Evolutionary conservation across 92 coral and sea anemone species (phyloP).

Genomic region (Pocillopora grandis): DNA sequence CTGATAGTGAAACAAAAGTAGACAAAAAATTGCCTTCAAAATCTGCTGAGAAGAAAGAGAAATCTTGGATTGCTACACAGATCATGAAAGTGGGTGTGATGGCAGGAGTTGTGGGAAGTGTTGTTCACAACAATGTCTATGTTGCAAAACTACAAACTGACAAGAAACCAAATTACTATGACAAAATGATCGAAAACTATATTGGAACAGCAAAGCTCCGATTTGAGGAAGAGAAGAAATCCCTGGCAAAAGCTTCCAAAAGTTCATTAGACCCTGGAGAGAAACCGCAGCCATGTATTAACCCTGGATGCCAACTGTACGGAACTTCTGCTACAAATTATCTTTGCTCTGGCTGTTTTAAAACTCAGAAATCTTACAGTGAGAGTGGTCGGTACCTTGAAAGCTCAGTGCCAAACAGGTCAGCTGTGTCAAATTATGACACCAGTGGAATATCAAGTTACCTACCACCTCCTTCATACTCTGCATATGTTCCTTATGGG

Average conservation of each 20-base stretch:
- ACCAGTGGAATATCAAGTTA: constrained; percentile 30
- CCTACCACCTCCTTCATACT: constrained; percentile 58
- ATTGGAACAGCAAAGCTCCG: constrained; percentile 77
- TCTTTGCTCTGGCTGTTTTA: constrained; percentile 85
- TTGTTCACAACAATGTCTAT: constrained; percentile 63
- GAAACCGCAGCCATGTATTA: constrained; percentile 74
- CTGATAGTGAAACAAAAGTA: constrained; percentile 37
- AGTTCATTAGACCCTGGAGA: constrained; percentile 11
- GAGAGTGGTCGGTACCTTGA: constrained; percentile 61
- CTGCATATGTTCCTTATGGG: constrained; percentile 49
- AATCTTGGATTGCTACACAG: constrained; percentile 76
- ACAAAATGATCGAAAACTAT: constrained; percentile 81
- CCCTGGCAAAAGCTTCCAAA: constrained; percentile 27
- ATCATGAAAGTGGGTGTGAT: constrained; percentile 74
- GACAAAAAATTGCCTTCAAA: constrained; percentile 37
- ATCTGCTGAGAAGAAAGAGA: constrained; percentile 51
- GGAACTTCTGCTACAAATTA: constrained; percentile 90
- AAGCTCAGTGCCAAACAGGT: constrained; percentile 5
- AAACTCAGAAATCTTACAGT: constrained; percentile 77
- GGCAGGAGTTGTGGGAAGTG: constrained; percentile 65
- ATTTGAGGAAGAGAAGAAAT: constrained; percentile 83
- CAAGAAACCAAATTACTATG: constrained; percentile 89
- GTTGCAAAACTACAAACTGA: constrained; percentile 77
- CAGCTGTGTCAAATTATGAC: neutral
- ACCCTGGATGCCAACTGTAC: constrained; percentile 81